A percentile compares a stretch with the other conserved stretches of the same genome.
phyloP scores from a whole-genome alignment of 1,140 invertebrate genomes.

The fruit fly (Drosophila melanogaster) region DNA sequence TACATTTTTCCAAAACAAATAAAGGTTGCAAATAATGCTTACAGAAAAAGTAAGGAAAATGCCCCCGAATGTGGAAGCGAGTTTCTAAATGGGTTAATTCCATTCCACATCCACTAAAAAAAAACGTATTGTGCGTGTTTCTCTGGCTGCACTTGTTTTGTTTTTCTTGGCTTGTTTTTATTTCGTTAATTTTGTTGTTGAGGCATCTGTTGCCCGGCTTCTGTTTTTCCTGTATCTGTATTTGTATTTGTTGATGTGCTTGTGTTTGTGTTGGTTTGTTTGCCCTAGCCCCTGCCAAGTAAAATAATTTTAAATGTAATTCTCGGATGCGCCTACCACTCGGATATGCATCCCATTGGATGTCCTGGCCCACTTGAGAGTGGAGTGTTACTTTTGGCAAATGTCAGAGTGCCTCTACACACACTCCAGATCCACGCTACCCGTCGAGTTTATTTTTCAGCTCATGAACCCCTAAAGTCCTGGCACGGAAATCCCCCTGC shows the following conservation, averaged over 20 bases:
- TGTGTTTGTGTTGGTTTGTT: constrained; percentile 37
- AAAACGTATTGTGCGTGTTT: constrained; percentile 49
- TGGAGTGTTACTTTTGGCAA: constrained; percentile 79
- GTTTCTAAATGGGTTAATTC: constrained; percentile 56
- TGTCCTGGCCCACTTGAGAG: constrained; percentile 46
- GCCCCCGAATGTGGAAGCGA: neutral
- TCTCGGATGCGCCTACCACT: constrained; percentile 68
- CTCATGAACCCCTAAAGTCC: neutral
- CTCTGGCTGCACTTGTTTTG: constrained; percentile 52
- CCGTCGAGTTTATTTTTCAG: constrained; percentile 7
- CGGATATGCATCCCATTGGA: constrained; percentile 53
- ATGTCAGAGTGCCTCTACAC: constrained; percentile 35
- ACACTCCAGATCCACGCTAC: constrained; percentile 27
- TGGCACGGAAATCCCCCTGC: neutral
- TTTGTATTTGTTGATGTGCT: neutral
- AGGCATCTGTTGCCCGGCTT: constrained; percentile 70
- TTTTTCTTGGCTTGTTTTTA: constrained; percentile 50
- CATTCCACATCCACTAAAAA: constrained; percentile 57
- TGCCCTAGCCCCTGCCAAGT: constrained; percentile 51
- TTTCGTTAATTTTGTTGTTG: constrained; percentile 57
- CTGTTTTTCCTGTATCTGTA: constrained; percentile 64
- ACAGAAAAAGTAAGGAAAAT: neutral
- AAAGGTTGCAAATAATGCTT: too few species aligned
- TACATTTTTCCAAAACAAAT: too few species aligned
- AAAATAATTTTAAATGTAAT: constrained; percentile 80